Evolutionary conservation across 1,140 invertebrate species (phyloP).

Genomic region (Arion vulgaris): DNA sequence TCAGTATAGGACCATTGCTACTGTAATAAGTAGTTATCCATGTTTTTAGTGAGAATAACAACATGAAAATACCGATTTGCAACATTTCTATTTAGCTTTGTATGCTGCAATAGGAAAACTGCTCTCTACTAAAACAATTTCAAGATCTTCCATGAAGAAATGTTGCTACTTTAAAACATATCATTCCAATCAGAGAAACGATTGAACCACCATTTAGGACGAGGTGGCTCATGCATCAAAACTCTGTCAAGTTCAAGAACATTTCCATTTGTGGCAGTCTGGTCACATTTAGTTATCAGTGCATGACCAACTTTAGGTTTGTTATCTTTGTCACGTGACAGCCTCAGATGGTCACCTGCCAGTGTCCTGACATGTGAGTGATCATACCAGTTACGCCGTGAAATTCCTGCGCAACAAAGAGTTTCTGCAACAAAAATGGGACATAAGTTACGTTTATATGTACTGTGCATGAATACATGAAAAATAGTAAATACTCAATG

Average conservation of each 20-base stretch:
- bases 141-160: not conserved
- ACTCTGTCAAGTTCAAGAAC: constrained; percentile 75
- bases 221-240: constrained; percentile 48
- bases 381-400: constrained; percentile 32
- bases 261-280: constrained; percentile 76
- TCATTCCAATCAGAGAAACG: constrained; percentile 19
- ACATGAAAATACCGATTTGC: too few relatives aligned
- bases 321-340: constrained; percentile 42
- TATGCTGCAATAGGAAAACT: not conserved
- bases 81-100: not conserved
- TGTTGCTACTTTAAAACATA: not conserved
- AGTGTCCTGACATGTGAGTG: constrained; percentile 29
- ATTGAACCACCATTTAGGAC: not conserved
- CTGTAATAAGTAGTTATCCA: too few relatives aligned
- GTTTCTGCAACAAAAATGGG: constrained; percentile 36
- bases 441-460: not conserved
- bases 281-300: constrained; percentile 65
- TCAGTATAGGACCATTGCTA: too few relatives aligned
- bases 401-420: constrained; percentile 54
- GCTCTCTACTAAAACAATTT: not conserved
- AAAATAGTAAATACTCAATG: too few relatives aligned
- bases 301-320: constrained; percentile 37
- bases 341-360: constrained; percentile 30
- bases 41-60: too few relatives aligned
- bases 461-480: not conserved